Conservation (phyloP, 1,140 invertebrate species). For the Drosophila yakuba region DNA sequence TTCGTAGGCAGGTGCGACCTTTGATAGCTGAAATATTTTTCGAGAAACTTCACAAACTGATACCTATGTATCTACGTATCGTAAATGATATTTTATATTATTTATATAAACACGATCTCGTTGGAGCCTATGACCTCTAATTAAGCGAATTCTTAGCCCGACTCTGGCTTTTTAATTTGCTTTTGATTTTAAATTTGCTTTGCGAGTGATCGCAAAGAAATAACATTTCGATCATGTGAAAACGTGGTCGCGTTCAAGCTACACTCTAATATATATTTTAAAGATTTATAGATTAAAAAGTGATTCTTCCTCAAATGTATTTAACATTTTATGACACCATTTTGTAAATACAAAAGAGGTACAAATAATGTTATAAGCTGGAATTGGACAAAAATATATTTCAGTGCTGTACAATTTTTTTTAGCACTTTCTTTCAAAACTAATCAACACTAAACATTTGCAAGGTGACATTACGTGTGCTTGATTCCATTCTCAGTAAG, state of each 20-base stretch:
- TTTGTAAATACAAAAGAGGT: no score
- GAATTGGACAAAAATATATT: background rate
- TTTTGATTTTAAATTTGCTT: constrained; percentile 39
- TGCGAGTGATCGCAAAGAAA: constrained; percentile 20
- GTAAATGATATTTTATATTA: constrained; percentile 14
- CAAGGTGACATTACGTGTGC: background rate
- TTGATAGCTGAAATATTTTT: constrained; percentile 24
- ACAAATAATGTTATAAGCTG: background rate
- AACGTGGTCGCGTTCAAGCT: background rate
- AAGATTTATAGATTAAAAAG: no score
- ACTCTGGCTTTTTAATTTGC: constrained; percentile 25
- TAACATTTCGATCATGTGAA: constrained; percentile 3
- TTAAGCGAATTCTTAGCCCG: constrained; percentile 37
- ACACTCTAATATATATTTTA: background rate
- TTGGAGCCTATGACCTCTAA: constrained; percentile 43
- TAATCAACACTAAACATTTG: background rate
- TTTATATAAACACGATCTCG: constrained; percentile 26
- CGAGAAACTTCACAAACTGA: constrained; percentile 34
- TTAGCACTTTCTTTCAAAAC: background rate
- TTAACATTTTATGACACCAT: no score
- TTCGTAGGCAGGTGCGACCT: constrained; percentile 14
- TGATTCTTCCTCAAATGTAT: no score
- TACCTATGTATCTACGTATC: constrained; percentile 1
- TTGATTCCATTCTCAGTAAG: constrained; percentile 6
- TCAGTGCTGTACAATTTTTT: constrained; percentile 7